Evolutionary conservation across 2,113 vertebrate genomes (phyloP).

Genomic region (Sturnira hondurensis): DNA sequence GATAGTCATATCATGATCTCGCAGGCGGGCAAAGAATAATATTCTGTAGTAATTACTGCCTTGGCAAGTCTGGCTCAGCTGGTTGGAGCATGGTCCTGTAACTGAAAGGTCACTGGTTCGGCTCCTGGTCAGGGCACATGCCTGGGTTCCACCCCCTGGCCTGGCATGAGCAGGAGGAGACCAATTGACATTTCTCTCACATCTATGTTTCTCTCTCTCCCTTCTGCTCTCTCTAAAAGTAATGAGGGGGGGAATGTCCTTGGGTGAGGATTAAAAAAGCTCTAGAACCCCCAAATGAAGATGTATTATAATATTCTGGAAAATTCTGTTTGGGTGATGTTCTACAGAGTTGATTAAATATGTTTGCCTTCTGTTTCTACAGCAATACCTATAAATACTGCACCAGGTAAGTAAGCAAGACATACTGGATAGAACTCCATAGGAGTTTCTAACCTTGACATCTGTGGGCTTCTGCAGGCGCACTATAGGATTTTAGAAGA

Average conservation of each 20-base stretch:
- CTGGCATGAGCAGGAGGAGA: no score
- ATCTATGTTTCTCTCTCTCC: no score
- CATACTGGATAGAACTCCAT: neutral
- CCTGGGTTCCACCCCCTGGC: no score
- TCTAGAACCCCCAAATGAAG: neutral
- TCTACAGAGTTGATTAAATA: neutral
- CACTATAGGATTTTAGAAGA: neutral
- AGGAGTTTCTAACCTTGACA: neutral
- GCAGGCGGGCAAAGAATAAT: fast-evolving
- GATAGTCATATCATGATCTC: neutral
- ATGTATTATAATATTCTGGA: neutral
- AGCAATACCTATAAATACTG: neutral
- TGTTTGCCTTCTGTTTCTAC: neutral
- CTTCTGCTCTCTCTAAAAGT: no score
- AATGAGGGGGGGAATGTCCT: no score
- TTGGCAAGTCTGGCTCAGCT: no score
- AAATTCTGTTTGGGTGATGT: neutral
- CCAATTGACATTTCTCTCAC: no score
- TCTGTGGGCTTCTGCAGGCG: neutral
- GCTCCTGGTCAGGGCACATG: no score
- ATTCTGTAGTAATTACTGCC: neutral
- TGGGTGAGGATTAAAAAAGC: no score
- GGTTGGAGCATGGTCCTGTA: no score
- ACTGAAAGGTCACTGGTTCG: no score
- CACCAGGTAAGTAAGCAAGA: neutral